Evolutionary conservation across 2,888 invertebrate genomes (phyloP), one percentile per base, ranked within the genome.

Genomic region (Agonopterix arenella): DNA sequence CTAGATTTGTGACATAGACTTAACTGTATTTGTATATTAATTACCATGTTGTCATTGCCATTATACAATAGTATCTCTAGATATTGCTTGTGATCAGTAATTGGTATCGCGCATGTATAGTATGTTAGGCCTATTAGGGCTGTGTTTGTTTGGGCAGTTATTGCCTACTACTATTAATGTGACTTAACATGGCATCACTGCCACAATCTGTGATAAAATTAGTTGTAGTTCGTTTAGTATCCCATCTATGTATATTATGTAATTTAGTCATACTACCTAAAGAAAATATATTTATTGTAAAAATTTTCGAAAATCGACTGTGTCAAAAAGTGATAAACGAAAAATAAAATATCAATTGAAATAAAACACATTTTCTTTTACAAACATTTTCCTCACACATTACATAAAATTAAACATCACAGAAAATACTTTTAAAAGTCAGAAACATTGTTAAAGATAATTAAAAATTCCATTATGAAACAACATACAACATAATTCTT

Each of bases 141-240:
- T 83, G 82, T 83, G 83, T 80, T 75, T 73, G 68, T 76, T 70
- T 62, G 77, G 80, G 80, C 79, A 80, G 70, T 63, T 65, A 65
- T 76, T 80, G 83, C 82, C 79, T 60, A 68, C 66, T 73, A 81
- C 75, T 81, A 80, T 74, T 74, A 73, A 69, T 74, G 73, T 73
- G 73, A 76, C 68, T 73, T 76, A 73, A 74, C 71, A 72, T 66
- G 86, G 86, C 84, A 74, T 59, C 61, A 66, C 55, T 77, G 88
- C 86, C 85, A 64, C 70, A 69, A 86, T 84, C 88, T 89, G 88
- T 89, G 88, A 89, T 89, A 88, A 82, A 72, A 71, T 73, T 86
- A 86, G 83, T 58, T 73, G 51, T 77, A 82, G 64, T 70, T 73
- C 60, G 65, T 71, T 72, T 80, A 74, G 68, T 66, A 66, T 72